A percentile compares a stretch with the other conserved stretches of the same genome.
Conservation (phyloP, 2,113 vertebrate species). For the Pangasianodon hypophthalmus region DNA sequence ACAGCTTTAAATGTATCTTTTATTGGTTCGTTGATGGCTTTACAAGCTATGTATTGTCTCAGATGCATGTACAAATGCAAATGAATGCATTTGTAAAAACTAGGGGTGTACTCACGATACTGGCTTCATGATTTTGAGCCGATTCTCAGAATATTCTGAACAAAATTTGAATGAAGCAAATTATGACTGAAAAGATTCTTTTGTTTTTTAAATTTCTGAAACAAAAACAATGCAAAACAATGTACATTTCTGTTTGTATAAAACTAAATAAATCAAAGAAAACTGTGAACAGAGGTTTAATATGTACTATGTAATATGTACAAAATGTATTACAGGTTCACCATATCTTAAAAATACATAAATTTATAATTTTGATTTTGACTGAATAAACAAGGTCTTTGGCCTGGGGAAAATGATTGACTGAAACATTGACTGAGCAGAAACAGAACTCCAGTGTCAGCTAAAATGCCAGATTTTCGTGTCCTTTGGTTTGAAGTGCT, state of each 20-base stretch:
- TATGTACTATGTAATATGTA: too few relatives aligned
- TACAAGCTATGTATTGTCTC: neutral
- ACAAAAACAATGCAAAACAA: neutral
- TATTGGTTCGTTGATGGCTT: neutral
- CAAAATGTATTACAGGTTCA: neutral
- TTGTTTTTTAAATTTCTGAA: neutral
- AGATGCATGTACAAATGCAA: neutral
- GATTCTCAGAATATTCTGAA: neutral
- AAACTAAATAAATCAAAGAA: neutral
- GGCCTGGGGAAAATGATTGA: neutral
- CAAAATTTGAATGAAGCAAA: neutral
- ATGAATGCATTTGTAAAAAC: neutral
- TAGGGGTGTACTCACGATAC: neutral
- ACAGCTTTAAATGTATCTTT: neutral
- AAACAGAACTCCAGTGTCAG: neutral
- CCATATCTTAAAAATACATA: neutral
- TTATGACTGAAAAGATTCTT: too few relatives aligned
- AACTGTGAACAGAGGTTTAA: neutral
- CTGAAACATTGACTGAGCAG: neutral
- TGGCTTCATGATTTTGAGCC: neutral
- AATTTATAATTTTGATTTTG: neutral
- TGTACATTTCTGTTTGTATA: neutral
- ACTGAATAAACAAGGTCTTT: neutral
- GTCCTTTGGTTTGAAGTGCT: neutral
- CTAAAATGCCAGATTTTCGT: neutral